phyloP scores from a whole-genome alignment of 2,113 vertebrate species.

The Seriola rivoliana region DNA sequence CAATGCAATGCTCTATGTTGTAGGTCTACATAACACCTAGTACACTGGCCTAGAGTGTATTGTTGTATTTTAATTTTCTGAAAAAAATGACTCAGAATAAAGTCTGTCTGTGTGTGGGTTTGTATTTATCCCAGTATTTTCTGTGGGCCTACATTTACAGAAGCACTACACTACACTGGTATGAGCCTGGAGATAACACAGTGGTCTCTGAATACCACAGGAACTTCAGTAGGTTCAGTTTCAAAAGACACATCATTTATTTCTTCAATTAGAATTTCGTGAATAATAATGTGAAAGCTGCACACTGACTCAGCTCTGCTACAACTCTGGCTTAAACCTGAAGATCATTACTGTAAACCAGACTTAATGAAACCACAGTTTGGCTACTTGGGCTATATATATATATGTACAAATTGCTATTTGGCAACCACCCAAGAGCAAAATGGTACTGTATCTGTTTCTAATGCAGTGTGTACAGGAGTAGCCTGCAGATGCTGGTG shows the following conservation, averaged over 20 bases:
- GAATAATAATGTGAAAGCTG: neutral
- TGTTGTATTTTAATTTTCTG: neutral
- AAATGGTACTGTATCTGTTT: neutral
- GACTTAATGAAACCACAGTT: neutral
- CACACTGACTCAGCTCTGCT: neutral
- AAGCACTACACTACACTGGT: neutral
- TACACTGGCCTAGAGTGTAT: neutral
- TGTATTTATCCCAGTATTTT: neutral
- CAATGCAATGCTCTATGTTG: neutral
- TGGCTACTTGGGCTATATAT: neutral
- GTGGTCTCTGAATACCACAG: neutral
- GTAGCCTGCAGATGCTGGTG: slow-evolving; percentile 3
- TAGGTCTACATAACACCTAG: neutral
- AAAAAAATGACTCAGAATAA: neutral
- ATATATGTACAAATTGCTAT: neutral
- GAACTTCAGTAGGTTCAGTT: neutral
- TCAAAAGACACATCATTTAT: neutral
- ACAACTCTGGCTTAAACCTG: neutral
- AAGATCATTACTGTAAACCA: neutral
- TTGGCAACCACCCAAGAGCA: neutral
- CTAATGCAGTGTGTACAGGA: too few species aligned
- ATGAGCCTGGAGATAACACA: neutral
- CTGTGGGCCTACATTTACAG: neutral
- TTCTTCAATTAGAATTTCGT: neutral
- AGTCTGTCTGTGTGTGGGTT: neutral